Evolutionary conservation across 2,113 vertebrate genomes (phyloP), one percentile per base, ranked within the genome.

Genomic region (Aspiorhynchus laticeps): DNA sequence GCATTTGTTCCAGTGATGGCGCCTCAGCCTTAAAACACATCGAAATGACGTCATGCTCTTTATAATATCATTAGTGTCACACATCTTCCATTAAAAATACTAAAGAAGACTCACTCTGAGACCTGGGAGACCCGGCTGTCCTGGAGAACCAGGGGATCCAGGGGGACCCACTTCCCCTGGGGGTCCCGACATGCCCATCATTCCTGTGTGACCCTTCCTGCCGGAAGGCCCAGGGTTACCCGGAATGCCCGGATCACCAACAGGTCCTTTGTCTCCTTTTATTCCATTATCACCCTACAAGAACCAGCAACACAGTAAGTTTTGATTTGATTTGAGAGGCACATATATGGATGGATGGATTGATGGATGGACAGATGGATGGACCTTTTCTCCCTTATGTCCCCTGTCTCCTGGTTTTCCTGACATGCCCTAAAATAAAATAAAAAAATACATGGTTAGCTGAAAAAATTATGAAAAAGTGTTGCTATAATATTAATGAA

Each of bases 151-250:
- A 0, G 96, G 96, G 26, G 96, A 91, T 21, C 98, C 98, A 1
- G 92, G 73, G 5, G 94, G 78, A 26, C 98, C 98, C 0, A 91
- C 89, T 84, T 99, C 98, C 86, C 98, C 98, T 11, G 95, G 95
- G 11, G 96, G 96, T 78, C 98, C 98, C 0, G 96, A 94, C 87
- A 97, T 97, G 11, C 98, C 98, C 96, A 97, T 98, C 92, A 98
- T 95, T 56, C 98, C 98, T 0, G 97, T 97, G 85, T 99, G 97
- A 21, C 98, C 98, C 87, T 98, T 98, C 65, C 96, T 94, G 48
- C 98, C 98, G 1, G 97, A 97, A 67, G 96, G 92, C n/a, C 98
- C 98, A 0, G 97, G 92, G 88, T 93, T 94, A 86, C 95, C 95
- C 9, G 95, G 95, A 2, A 95, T 95, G 0, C 98, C 98, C 9